Evolutionary conservation across 2,797 vertebrate species (phyloP).

Genomic region (Sebastolobus alascanus): DNA sequence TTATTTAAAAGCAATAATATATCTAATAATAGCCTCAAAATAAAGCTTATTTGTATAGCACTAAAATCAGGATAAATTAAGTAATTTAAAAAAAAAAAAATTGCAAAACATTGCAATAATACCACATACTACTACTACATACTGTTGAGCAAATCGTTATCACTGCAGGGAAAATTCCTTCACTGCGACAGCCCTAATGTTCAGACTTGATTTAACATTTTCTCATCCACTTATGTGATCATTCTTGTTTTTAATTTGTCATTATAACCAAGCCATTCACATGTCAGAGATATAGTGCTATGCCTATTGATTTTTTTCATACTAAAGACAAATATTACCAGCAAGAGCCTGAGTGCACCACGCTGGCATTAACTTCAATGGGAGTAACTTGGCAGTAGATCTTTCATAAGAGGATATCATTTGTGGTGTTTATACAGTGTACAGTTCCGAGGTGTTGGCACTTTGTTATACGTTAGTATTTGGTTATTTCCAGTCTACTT

Average conservation of each 20-base stretch:
- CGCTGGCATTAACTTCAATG: background rate
- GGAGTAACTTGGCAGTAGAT: slow-evolving; percentile 13
- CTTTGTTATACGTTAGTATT: background rate
- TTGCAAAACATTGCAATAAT: too few species aligned
- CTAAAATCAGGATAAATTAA: too few species aligned
- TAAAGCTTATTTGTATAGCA: too few species aligned
- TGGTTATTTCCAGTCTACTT: background rate
- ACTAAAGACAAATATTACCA: slow-evolving; percentile 1
- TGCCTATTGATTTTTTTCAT: background rate
- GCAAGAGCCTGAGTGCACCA: background rate
- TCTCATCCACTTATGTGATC: background rate
- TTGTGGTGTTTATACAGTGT: slow-evolving; percentile 6
- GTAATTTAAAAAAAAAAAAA: too few species aligned
- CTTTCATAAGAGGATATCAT: background rate
- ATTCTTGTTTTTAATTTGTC: background rate
- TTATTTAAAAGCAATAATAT: too few species aligned
- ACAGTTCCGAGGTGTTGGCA: background rate
- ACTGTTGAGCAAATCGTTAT: too few species aligned
- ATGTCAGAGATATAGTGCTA: background rate
- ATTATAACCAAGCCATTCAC: background rate
- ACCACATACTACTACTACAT: too few species aligned
- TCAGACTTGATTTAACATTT: background rate
- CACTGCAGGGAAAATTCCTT: too few species aligned
- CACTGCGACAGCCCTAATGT: too few species aligned
- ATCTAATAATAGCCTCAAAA: too few species aligned